Conservation (phyloP, 2,888 invertebrate genomes). For the Standfussiana lucernea region DNA sequence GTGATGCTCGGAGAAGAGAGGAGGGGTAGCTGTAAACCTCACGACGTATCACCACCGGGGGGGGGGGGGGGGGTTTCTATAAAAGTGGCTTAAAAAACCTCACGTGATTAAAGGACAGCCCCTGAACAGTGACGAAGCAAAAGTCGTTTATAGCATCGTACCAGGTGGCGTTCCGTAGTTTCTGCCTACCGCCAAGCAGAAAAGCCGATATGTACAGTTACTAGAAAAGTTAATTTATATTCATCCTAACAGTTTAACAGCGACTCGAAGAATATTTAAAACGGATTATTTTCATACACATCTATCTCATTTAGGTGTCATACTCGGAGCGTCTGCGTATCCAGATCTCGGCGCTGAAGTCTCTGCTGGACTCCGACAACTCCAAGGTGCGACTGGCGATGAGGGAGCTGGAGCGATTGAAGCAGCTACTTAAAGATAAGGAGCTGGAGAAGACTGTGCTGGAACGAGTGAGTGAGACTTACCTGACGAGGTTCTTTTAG, state of each 20-base stretch:
- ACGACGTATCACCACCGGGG: no score
- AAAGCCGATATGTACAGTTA: background rate
- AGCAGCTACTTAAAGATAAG: conserved; percentile 85
- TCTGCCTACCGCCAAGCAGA: background rate
- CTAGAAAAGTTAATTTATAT: background rate
- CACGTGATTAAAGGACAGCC: no score
- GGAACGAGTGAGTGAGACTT: conserved; percentile 75
- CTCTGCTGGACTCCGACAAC: conserved; percentile 91
- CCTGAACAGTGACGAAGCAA: no score
- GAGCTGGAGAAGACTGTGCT: conserved; percentile 85
- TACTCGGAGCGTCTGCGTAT: conserved; percentile 88
- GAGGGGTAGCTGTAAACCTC: no score
- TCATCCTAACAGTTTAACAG: background rate
- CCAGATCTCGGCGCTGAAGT: conserved; percentile 91
- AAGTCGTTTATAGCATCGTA: background rate
- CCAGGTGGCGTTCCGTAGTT: background rate
- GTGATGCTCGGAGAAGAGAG: no score
- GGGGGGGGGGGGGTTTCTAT: no score
- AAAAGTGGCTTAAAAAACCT: no score
- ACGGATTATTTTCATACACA: background rate
- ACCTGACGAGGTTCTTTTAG: background rate
- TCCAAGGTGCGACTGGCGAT: conserved; percentile 87
- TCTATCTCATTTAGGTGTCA: conserved; percentile 74
- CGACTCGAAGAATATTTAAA: background rate
- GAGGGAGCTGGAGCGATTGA: conserved; percentile 87